Evolutionary conservation across 2,113 vertebrate genomes (phyloP).

Genomic region (Mesitornis unicolor): DNA sequence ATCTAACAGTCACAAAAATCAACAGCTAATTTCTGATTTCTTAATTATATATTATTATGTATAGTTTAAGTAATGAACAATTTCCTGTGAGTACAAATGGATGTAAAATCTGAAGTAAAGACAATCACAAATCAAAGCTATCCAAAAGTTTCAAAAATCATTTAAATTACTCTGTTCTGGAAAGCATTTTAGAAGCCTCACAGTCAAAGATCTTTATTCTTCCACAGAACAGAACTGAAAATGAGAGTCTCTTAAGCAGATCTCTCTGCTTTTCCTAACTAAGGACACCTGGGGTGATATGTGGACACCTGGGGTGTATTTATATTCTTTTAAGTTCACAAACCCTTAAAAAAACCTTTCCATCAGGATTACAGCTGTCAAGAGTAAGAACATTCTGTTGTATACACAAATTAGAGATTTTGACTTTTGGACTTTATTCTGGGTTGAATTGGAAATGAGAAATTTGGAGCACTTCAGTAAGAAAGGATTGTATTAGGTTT

Average conservation of each 20-base stretch:
- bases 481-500: too few relatives aligned
- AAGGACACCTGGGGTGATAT: not conserved
- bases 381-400: not conserved
- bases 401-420: not conserved
- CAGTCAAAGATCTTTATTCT: not conserved
- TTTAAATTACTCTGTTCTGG: not conserved
- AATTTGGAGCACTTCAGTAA: not conserved
- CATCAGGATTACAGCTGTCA: not conserved
- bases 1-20: not conserved
- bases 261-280: not conserved
- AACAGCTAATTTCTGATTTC: not conserved
- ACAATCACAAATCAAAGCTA: not conserved
- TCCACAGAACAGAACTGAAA: not conserved
- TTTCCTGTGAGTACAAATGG: not conserved
- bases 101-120: not conserved
- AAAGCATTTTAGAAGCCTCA: not conserved
- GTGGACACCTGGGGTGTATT: not conserved
- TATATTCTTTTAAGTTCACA: not conserved
- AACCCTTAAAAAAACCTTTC: not conserved
- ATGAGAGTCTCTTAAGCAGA: not conserved
- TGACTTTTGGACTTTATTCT: not conserved
- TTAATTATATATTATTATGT: not conserved
- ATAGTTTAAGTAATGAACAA: not conserved
- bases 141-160: not conserved
- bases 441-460: not conserved